Evolutionary conservation across 2,113 vertebrate species (phyloP), one percentile per base, ranked within the genome.

Genomic region (Hucho hucho): DNA sequence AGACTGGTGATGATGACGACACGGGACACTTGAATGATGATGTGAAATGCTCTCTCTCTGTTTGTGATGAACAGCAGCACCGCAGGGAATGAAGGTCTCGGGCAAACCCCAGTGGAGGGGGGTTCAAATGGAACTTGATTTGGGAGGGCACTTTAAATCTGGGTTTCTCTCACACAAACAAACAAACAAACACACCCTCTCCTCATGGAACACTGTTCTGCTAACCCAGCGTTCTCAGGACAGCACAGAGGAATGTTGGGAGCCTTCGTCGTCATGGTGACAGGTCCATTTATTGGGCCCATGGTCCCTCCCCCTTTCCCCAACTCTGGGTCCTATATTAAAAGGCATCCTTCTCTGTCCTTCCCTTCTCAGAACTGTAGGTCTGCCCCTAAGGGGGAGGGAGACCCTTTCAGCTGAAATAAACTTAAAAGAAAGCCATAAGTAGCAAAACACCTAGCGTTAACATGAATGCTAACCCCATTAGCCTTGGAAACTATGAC

Each of bases 241-340:
- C 81, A 76, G 56, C 24, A 26, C 4, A 32, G 67, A 79, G 32
- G 26, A 85, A 76, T 72, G 78, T 26, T 75, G 64, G 71, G 56
- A 70, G 75, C 53, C 13, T 24, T 59, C 29, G 13, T 77, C 53
- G 68, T 63, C n/a, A 67, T 37, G 22, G 82, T 76, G 77, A 78
- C 78, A 78, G 76, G 73, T 79, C 78, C 73, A 61, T 28, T 85
- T 88, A 80, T 84, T 80, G 70, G 73, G 79, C 59, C 63, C 67
- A 75, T 81, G 87, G n/a, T n/a, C n/a, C n/a, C n/a, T n/a, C n/a
- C 43, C 2, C 43, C 5, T 46, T 12, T 12, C 49, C 49, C 12
- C 22, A 25, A 63, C 22, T 67, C 13, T 70, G 58, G 26, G 25
- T 29, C 24, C 11, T 26, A 16, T 64, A 11, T 26, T 26, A 63